Conservation (phyloP, 2,113 vertebrate species). For the Ageneiosus marmoratus region DNA sequence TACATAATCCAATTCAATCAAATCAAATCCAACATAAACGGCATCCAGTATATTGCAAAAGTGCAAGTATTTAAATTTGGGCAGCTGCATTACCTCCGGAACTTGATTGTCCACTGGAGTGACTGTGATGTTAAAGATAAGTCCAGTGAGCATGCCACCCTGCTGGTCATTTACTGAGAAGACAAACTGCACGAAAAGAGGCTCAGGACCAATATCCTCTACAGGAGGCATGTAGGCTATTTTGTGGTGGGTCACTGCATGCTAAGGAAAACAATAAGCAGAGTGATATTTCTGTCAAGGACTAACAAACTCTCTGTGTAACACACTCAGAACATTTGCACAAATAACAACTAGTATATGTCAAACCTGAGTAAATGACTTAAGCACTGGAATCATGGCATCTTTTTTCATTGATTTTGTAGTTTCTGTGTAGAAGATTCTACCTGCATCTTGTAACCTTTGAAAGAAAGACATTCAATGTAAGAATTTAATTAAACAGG, state of each 20-base stretch:
- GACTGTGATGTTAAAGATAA: conserved; percentile 76
- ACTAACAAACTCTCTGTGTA: background rate
- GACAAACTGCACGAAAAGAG: conserved; percentile 72
- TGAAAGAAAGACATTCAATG: conserved; percentile 14
- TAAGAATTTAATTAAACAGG: background rate
- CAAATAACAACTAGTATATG: background rate
- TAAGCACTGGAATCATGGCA: conserved; percentile 68
- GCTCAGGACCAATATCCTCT: conserved; percentile 73
- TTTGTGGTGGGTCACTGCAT: conserved; percentile 77
- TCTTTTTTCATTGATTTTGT: conserved; percentile 69
- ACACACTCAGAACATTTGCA: background rate
- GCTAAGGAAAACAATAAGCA: conserved; percentile 57
- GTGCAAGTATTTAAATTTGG: background rate
- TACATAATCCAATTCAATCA: too few species aligned
- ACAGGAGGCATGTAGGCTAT: conserved; percentile 79
- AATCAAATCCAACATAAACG: background rate
- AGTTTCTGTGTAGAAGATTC: conserved; percentile 76
- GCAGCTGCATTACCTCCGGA: conserved; percentile 63
- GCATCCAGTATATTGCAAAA: background rate
- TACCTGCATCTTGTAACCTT: conserved; percentile 73
- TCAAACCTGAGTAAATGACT: conserved; percentile 79
- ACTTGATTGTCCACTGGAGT: conserved; percentile 73
- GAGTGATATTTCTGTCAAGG: background rate
- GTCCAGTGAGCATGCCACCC: conserved; percentile 66
- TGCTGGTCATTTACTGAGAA: conserved; percentile 79